These are phyloP conservation scores for Psilanteris sp. DNA, from an alignment of 1,140 invertebrate species.

Conservation along the genomic window DNA sequence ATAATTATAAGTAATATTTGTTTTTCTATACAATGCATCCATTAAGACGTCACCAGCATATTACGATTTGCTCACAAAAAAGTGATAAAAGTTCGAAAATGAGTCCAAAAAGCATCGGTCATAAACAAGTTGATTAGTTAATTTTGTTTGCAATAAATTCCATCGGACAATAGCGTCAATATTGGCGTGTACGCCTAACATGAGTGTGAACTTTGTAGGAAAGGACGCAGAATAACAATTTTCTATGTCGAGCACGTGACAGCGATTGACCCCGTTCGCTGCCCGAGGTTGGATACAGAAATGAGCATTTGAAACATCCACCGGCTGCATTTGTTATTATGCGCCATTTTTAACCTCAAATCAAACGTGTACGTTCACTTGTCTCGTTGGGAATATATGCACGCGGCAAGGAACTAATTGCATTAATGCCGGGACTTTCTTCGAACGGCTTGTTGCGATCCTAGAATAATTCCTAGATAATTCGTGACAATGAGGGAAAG, in stretches of 20 bases:
- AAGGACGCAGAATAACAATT: constrained; percentile 40
- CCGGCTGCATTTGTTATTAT: constrained; percentile 31
- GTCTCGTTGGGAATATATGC: constrained; percentile 1
- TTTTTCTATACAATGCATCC: too few species aligned
- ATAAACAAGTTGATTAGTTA: constrained; percentile 1
- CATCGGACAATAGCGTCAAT: constrained; percentile 16
- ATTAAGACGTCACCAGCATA: too few species aligned
- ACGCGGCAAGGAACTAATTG: constrained; percentile 2
- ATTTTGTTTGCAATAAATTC: constrained; percentile 34
- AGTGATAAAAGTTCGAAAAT: too few species aligned
- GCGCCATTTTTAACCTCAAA: constrained; percentile 1
- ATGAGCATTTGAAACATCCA: constrained; percentile 28
- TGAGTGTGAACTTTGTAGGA: constrained; percentile 5
- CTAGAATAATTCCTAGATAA: too few species aligned
- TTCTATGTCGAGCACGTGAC: constrained; percentile 54
- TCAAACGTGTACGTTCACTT: background rate
- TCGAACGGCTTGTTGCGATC: background rate
- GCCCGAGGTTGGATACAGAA: constrained; percentile 15
- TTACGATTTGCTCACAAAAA: too few species aligned
- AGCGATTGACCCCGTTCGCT: constrained; percentile 41
- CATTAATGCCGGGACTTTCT: constrained; percentile 28
- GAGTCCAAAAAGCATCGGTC: background rate
- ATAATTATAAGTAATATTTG: too few species aligned
- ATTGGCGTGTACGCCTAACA: constrained; percentile 12
- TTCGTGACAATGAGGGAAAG: too few species aligned